These are phyloP conservation scores for Perdix hodgsoniae DNA, from an alignment of 2,797 vertebrate genomes.

Conservation along the genomic window DNA sequence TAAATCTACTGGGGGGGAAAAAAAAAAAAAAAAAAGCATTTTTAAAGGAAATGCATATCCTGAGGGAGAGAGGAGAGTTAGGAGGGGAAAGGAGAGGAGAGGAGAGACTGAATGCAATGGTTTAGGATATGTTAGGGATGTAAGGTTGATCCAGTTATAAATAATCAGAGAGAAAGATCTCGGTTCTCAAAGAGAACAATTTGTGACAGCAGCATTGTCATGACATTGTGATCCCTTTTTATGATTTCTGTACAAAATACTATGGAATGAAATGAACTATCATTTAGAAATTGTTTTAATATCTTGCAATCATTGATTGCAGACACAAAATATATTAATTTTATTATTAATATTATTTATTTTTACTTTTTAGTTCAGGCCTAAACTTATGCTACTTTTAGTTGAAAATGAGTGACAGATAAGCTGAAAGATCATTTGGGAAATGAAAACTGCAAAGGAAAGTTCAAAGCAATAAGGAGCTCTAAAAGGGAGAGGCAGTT, in stretches of 20 bases:
- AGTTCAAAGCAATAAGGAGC: not conserved
- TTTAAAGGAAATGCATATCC: not conserved
- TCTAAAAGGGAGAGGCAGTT: not conserved
- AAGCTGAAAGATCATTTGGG: conserved; percentile 2
- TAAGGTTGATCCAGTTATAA: not conserved
- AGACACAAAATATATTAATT: not conserved
- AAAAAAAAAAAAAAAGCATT: not conserved
- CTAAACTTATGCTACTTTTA: not conserved
- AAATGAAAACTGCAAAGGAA: conserved; percentile 41
- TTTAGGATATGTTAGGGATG: not conserved
- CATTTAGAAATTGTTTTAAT: not conserved
- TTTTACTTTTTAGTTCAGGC: not conserved
- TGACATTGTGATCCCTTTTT: not conserved
- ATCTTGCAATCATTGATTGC: not conserved
- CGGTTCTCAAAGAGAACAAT: no score
- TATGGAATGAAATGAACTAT: not conserved
- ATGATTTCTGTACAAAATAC: not conserved
- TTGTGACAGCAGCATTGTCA: not conserved
- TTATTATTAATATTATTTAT: not conserved
- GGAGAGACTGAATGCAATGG: not conserved
- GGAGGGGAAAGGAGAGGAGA: not conserved
- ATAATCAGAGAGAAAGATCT: not conserved
- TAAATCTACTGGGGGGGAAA: no score
- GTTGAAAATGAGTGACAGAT: conserved; percentile 22
- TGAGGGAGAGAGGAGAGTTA: no score